Conservation (phyloP, 2,888 invertebrate species). For the Acrocyrtus sp. region DNA sequence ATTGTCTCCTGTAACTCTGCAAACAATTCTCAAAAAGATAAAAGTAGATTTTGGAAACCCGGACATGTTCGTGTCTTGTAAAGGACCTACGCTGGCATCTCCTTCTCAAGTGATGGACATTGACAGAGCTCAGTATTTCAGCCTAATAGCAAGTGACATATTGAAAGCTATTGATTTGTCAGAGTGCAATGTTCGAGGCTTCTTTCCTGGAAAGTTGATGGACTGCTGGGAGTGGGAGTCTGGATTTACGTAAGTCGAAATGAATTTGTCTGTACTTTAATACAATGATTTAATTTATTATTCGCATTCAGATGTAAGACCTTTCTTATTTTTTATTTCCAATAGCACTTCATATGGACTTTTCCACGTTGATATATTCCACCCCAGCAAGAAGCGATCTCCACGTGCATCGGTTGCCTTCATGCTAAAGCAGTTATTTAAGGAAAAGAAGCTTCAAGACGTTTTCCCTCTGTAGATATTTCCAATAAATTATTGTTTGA, state of each 20-base stretch:
- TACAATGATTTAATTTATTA: neutral
- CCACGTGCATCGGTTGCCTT: constrained; percentile 31
- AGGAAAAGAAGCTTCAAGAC: constrained; percentile 13
- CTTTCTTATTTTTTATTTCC: neutral
- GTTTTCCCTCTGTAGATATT: neutral
- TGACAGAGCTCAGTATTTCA: constrained; percentile 47
- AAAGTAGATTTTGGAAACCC: constrained; percentile 33
- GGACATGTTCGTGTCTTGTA: constrained; percentile 26
- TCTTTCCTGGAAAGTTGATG: constrained; percentile 66
- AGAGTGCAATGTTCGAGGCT: constrained; percentile 65
- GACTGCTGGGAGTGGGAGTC: constrained; percentile 67
- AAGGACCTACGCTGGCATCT: constrained; percentile 3
- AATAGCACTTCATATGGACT: constrained; percentile 42
- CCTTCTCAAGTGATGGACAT: constrained; percentile 28
- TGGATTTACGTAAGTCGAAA: constrained; percentile 64
- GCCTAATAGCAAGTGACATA: constrained; percentile 11
- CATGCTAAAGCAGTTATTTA: constrained; percentile 28
- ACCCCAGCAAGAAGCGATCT: constrained; percentile 29
- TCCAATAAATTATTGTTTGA: neutral
- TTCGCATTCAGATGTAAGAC: neutral
- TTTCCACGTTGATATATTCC: constrained; percentile 29
- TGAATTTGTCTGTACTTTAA: constrained; percentile 18
- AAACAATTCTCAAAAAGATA: constrained; percentile 16
- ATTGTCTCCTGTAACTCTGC: neutral
- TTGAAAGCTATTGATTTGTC: constrained; percentile 60